Base-by-base conservation (phyloP, 2,113 vertebrate species). In the Sphaerodactylus townsendi region DNA sequence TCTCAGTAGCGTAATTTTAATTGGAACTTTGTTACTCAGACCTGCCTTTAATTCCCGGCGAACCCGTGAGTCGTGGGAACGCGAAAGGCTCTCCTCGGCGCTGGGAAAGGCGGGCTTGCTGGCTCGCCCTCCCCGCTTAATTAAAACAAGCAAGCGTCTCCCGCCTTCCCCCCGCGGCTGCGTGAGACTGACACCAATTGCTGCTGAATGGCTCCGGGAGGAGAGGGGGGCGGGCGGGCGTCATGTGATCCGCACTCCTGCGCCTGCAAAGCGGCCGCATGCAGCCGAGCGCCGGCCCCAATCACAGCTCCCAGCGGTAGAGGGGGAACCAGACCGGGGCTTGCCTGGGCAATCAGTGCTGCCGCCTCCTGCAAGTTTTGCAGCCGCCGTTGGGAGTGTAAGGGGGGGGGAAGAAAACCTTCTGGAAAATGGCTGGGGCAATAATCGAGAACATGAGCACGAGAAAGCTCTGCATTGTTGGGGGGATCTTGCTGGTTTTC, bases 391-490 rank as follows among this genome's bases (percentile, higher is more conserved):
- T 33, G 64, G 35, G 21, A 44, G 50, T 30, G 75, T 39, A 41
- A n/a, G n/a, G n/a, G n/a, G n/a, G n/a, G n/a, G n/a, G n/a, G n/a
- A n/a, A 30, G 76, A n/a, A n/a, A n/a, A n/a, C n/a, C n/a, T n/a
- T n/a, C 89, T 86, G 25, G 64, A 41, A 89, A 75, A 99, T 99
- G 98, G 97, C 98, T 92, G 98, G 98, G 94, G 98, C 98, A 87
- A 99, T 99, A 90, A 99, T 99, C 87, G 98, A 99, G 85, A 99
- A 99, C 82, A 99, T 99, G 98, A 99, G 98, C 97, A 98, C 98
- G 92, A 98, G 96, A 95, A 99, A 99, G 98, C 98, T 99, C 91
- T 98, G 98, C 96, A 97, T 99, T 85, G 95, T 98, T 86, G 98
- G 98, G 90, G 97, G 97, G 89, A 96, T 94, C 88, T 90, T 99